A percentile compares a stretch with the other conserved stretches of the same genome.
Conservation (phyloP, 2,113 vertebrate genomes). For the Onychostruthus taczanowskii region DNA sequence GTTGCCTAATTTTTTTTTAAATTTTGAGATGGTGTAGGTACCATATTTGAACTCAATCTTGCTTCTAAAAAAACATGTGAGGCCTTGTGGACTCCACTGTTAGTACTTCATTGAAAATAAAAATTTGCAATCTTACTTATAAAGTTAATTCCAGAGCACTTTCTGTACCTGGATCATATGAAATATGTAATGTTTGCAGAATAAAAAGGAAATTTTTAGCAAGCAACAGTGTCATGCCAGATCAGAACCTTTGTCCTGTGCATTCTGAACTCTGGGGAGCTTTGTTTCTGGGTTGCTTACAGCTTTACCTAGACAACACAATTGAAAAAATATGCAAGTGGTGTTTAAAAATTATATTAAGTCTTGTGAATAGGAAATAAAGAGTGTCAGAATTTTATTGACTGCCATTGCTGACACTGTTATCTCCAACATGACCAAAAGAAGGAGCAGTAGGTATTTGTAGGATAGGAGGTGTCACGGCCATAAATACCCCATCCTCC, state of each 20-base stretch:
- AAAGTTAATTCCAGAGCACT: background rate
- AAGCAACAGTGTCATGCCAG: accelerated
- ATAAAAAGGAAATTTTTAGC: background rate
- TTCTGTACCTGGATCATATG: background rate
- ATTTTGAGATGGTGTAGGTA: background rate
- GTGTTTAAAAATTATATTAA: background rate
- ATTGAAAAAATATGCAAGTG: background rate
- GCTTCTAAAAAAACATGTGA: background rate
- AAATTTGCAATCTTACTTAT: background rate
- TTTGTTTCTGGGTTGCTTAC: background rate
- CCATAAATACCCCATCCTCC: accelerated
- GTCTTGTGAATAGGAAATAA: background rate
- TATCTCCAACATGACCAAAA: background rate
- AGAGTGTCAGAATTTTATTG: background rate
- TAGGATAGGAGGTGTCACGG: background rate
- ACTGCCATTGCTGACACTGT: background rate
- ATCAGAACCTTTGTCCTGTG: background rate
- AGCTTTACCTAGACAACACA: background rate
- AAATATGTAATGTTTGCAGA: background rate
- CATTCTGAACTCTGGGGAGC: background rate
- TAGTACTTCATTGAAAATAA: background rate
- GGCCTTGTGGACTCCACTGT: background rate
- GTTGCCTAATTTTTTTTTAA: background rate
- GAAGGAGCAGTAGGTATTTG: background rate
- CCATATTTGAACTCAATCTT: background rate